A percentile compares a stretch with the other conserved stretches of the same genome.
phyloP scores from a whole-genome alignment of 2,113 vertebrate species.

The Jacana jacana region DNA sequence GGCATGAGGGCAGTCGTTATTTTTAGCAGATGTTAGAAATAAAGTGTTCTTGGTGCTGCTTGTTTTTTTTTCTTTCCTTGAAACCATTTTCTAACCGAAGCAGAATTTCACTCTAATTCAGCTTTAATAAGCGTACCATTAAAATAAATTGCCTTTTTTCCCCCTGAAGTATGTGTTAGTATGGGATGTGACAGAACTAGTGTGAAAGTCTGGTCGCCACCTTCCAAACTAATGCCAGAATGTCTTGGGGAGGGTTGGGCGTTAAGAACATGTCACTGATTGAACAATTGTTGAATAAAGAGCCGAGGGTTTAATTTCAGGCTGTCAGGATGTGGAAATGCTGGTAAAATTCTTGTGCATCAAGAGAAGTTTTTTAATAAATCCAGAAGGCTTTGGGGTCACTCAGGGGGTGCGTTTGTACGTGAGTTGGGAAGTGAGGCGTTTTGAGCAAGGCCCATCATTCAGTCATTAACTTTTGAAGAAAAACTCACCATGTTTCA shows the following conservation, averaged over 20 bases:
- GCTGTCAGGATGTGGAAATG: not conserved
- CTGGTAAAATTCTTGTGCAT: not conserved
- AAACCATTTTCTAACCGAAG: not conserved
- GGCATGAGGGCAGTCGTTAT: not conserved
- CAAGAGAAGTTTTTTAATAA: not conserved
- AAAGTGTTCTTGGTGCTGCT: not conserved
- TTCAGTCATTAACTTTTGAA: not conserved
- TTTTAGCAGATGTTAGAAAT: not conserved
- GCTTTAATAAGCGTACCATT: not conserved
- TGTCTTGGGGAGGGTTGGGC: not conserved
- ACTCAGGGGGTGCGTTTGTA: no score
- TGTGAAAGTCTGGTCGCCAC: not conserved
- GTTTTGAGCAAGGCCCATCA: not conserved
- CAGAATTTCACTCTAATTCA: not conserved
- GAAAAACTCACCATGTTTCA: not conserved
- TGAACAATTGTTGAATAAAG: not conserved
- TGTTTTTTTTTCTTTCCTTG: not conserved
- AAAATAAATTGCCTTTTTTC: not conserved
- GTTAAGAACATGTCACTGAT: not conserved
- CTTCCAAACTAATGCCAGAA: not conserved
- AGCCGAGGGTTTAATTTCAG: not conserved
- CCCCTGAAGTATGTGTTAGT: not conserved
- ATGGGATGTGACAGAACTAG: not conserved
- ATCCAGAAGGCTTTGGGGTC: not conserved
- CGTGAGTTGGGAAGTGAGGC: not conserved